Conservation (phyloP, 2,888 invertebrate genomes). For the Nomada hirtipes region DNA sequence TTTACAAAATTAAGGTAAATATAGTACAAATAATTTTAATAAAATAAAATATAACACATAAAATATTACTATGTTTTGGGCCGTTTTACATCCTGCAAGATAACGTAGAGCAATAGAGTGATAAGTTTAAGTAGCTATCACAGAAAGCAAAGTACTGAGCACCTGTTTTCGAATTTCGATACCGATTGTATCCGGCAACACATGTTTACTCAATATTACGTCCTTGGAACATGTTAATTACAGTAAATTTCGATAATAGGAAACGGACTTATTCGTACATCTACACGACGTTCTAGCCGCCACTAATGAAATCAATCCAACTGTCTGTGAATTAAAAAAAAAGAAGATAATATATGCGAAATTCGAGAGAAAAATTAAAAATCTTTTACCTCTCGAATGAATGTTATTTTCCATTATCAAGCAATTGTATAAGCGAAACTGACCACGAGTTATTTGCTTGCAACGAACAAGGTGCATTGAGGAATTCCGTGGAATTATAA, state of each 20-base stretch:
- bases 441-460: too few relatives aligned
- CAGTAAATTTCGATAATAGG: neutral
- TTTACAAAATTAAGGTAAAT: too few relatives aligned
- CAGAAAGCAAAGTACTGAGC: neutral
- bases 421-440: too few relatives aligned
- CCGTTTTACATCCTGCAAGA: too few relatives aligned
- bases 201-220: constrained; percentile 1
- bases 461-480: neutral
- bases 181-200: neutral
- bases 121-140: neutral
- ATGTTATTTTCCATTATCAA: too few relatives aligned
- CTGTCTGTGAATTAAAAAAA: neutral
- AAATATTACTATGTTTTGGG: too few relatives aligned
- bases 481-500: neutral
- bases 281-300: neutral
- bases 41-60: too few relatives aligned
- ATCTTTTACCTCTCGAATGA: too few relatives aligned
- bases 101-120: too few relatives aligned
- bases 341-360: neutral
- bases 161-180: neutral
- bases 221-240: neutral
- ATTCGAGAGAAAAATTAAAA: too few relatives aligned
- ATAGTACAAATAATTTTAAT: too few relatives aligned
- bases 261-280: neutral
- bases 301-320: neutral